Evolutionary conservation across 2,797 vertebrate genomes (phyloP), one percentile per base, ranked within the genome.

Genomic region (Lepidocolaptes lacrymiger): DNA sequence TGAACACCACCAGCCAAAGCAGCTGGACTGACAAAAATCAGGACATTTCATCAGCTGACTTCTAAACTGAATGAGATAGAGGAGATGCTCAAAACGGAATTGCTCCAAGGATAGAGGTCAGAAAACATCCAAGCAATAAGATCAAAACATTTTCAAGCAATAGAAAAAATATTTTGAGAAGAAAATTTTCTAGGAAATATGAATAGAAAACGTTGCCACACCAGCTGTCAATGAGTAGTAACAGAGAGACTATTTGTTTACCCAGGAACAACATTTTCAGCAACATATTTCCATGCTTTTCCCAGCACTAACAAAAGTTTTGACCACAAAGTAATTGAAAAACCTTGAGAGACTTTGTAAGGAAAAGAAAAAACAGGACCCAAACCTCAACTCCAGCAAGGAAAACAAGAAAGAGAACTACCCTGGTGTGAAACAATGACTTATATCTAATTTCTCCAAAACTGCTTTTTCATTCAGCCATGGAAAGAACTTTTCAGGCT

Each of bases 321-420:
- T 95, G 75, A 96, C 58, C 77, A 92, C 88, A 92, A 93, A 74
- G 59, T 80, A 86, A 90, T n/a, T 77, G 87, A 89, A 97, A 95
- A 96, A 83, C 27, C 56, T 89, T 90, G 86, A 71, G 39, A 73
- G 39, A 85, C 27, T 95, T 67, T 71, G 39, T 32, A 94, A 89
- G 26, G 41, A 90, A 79, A 71, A 83, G 20, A 28, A 67, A 55
- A 77, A 63, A 7, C 7, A 37, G 17, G 52, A 28, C 6, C 27
- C 7, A 80, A 68, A 85, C 22, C 34, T 74, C 34, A 88, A 69
- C 51, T 91, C 52, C 46, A 93, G 63, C 74, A 92, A 95, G 75
- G 52, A 86, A 73, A 90, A 81, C 61, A 61, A 91, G 41, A 80
- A 48, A 83, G 66, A 83, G 67, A 94, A 83, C 34, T 84, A 76